phyloP scores from a whole-genome alignment of 2,888 invertebrate species.

The Callimorpha dominula region DNA sequence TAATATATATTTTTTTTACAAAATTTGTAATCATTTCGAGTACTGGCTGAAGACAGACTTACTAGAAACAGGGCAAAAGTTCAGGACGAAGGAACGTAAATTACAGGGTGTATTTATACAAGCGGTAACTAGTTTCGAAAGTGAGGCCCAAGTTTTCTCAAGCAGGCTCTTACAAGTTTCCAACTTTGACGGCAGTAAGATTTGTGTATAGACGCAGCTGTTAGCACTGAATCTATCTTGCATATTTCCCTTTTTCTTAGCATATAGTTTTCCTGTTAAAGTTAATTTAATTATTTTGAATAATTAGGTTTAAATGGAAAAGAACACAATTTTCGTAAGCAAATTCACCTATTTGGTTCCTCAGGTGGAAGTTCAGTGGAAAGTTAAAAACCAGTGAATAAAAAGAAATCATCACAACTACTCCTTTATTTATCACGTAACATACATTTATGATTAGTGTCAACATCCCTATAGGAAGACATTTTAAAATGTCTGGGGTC shows the following conservation, averaged over 20 bases:
- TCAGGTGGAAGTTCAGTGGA: neutral
- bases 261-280: neutral
- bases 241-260: neutral
- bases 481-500: too few species aligned
- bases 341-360: neutral
- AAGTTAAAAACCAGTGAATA: neutral
- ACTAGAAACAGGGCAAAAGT: neutral
- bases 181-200: slow-evolving; percentile 5
- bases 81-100: slow-evolving; percentile 2
- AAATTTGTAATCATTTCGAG: neutral
- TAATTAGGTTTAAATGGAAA: neutral
- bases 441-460: too few species aligned
- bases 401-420: too few species aligned
- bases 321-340: neutral
- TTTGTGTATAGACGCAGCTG: slow-evolving; percentile 12
- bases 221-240: slow-evolving; percentile 8
- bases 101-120: slow-evolving; percentile 7
- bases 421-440: too few species aligned
- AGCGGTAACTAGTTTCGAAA: slow-evolving; percentile 6
- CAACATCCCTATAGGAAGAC: too few species aligned
- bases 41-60: neutral
- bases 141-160: slow-evolving; percentile 8
- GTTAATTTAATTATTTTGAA: neutral
- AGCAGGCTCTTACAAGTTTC: slow-evolving; percentile 10
- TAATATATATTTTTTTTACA: too few species aligned